Evolutionary conservation across 2,113 vertebrate genomes (phyloP).

Genomic region (Erythrocercus mccallii): DNA sequence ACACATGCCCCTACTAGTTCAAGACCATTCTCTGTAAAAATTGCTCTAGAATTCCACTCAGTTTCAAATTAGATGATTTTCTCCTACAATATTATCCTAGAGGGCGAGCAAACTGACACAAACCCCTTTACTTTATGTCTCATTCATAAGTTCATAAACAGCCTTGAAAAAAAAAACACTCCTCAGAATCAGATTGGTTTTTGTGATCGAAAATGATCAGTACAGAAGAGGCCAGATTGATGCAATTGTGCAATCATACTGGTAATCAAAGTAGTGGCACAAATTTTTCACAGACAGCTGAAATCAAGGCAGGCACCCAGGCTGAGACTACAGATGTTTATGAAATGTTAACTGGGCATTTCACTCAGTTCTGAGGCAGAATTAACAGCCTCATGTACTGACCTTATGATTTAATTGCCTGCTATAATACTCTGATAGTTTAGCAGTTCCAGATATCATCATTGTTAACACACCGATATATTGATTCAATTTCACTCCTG

Average conservation of each 20-base stretch:
- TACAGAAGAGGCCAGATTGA: neutral
- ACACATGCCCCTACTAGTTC: neutral
- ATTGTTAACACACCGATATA: constrained; percentile 37
- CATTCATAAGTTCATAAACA: neutral
- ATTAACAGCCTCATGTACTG: neutral
- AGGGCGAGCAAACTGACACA: neutral
- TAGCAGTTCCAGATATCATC: constrained; percentile 31
- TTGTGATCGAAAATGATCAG: neutral
- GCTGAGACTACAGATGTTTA: neutral
- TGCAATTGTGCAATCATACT: neutral
- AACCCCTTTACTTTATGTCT: neutral
- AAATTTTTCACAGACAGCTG: neutral
- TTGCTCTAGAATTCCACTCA: neutral
- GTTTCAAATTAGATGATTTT: neutral
- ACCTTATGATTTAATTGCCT: constrained; percentile 52
- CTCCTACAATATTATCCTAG: neutral
- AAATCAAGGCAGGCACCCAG: neutral
- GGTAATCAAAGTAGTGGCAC: neutral
- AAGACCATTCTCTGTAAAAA: neutral
- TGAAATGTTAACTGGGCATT: constrained; percentile 21
- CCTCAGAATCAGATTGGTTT: neutral
- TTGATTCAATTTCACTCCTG: constrained; percentile 16
- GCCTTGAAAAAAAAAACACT: neutral
- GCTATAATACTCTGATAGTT: constrained; percentile 34
- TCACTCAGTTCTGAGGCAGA: neutral